phyloP scores from a whole-genome alignment of 2,888 invertebrate genomes.

The Antheraea yamamai region DNA sequence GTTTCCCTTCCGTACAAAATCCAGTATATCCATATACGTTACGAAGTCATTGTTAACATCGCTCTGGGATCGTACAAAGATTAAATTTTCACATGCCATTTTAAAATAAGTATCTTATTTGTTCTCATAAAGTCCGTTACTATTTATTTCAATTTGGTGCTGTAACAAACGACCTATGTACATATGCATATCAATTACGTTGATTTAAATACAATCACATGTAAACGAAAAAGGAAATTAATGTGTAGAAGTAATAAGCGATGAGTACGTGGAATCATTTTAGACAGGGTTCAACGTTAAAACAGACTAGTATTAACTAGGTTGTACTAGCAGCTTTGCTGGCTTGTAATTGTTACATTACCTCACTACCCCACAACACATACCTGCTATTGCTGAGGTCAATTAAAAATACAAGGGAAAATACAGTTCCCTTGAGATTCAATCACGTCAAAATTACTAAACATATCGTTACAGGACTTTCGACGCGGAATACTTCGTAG shows the following conservation, averaged over 20 bases:
- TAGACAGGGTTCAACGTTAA: background rate
- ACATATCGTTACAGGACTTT: no score
- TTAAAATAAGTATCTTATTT: background rate
- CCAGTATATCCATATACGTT: slow-evolving; percentile 25
- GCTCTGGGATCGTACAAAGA: slow-evolving; percentile 12
- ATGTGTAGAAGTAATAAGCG: background rate
- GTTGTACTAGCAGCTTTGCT: no score
- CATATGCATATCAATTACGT: background rate
- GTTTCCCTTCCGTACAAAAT: slow-evolving; percentile 58
- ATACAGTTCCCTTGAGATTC: no score
- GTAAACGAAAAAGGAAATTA: background rate
- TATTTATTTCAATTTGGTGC: background rate
- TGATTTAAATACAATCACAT: slow-evolving; percentile 1
- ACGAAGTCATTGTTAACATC: slow-evolving; percentile 18
- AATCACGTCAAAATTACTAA: no score
- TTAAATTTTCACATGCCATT: slow-evolving; percentile 11
- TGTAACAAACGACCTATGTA: slow-evolving; percentile 8
- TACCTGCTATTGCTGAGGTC: no score
- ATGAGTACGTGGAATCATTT: background rate
- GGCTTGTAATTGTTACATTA: no score
- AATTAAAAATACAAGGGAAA: no score
- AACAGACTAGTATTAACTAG: background rate
- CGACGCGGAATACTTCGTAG: no score
- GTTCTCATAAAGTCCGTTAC: slow-evolving; percentile 3
- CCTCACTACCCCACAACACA: no score